Evolutionary conservation across 2,797 vertebrate species (phyloP).

Genomic region (Taenioides sp.): DNA sequence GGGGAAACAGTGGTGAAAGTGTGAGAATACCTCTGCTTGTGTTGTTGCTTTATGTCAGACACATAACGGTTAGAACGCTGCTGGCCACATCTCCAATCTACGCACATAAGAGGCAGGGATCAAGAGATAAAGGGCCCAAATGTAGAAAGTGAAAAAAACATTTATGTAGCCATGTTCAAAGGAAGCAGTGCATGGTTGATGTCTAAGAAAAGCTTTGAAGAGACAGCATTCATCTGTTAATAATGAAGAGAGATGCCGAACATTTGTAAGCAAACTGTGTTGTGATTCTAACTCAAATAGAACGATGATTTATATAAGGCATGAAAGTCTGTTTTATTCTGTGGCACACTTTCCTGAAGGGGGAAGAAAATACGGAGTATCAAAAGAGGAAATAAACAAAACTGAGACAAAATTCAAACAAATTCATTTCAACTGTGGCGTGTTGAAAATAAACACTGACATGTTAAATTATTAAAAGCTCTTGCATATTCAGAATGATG

Average conservation of each 20-base stretch:
- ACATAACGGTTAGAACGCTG: slow-evolving; percentile 58
- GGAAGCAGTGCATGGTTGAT: slow-evolving; percentile 10
- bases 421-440: slow-evolving; percentile 70
- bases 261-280: slow-evolving; percentile 50
- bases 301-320: slow-evolving; percentile 51
- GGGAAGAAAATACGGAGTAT: slow-evolving; percentile 51
- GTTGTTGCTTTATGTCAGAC: slow-evolving; percentile 59
- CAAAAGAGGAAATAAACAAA: slow-evolving; percentile 74
- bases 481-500: slow-evolving; percentile 81
- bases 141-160: slow-evolving; percentile 49
- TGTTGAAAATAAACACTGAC: slow-evolving; percentile 76
- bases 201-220: slow-evolving; percentile 27
- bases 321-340: slow-evolving; percentile 45
- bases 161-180: slow-evolving; percentile 25
- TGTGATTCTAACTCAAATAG: slow-evolving; percentile 49
- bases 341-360: slow-evolving; percentile 64
- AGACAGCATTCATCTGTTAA: slow-evolving; percentile 25
- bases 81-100: slow-evolving; percentile 74
- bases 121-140: slow-evolving; percentile 73
- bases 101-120: slow-evolving; percentile 68
- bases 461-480: slow-evolving; percentile 82
- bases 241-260: slow-evolving; percentile 62
- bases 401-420: slow-evolving; percentile 83
- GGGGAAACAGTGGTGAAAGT: slow-evolving; percentile 49
- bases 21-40: slow-evolving; percentile 60